phyloP scores from a whole-genome alignment of 2,113 vertebrate genomes.

The Bujurquina vittata region DNA sequence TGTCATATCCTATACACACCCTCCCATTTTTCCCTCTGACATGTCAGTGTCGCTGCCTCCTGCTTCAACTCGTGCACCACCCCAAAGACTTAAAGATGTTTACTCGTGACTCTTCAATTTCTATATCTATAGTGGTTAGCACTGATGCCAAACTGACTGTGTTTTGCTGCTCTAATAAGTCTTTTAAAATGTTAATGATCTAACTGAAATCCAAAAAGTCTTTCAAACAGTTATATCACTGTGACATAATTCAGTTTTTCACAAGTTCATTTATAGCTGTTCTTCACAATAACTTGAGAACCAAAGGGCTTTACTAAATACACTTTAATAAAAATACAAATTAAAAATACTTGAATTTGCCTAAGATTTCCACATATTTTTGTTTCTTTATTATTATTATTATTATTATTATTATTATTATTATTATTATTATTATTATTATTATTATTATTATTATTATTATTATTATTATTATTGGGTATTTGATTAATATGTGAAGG shows the following conservation, averaged over 20 bases:
- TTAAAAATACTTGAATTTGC: neutral
- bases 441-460: no score
- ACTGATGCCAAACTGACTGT: neutral
- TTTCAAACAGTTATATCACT: neutral
- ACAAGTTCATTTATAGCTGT: neutral
- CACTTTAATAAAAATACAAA: neutral
- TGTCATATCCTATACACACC: neutral
- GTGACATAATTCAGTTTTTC: neutral
- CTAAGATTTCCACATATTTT: neutral
- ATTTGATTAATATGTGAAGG: neutral
- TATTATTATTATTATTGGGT: neutral
- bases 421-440: neutral
- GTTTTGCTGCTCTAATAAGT: neutral
- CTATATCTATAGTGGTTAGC: neutral
- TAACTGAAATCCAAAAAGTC: neutral
- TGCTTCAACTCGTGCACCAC: neutral
- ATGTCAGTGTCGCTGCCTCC: neutral
- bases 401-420: neutral
- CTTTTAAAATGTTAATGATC: neutral
- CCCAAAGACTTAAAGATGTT: neutral
- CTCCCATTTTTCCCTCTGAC: neutral
- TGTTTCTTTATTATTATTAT: neutral
- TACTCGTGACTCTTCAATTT: neutral
- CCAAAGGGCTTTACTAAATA: neutral
- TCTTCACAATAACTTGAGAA: neutral